Evolutionary conservation across 1,140 invertebrate genomes (phyloP), one percentile per base, ranked within the genome.

Genomic region (Drosophila truncata): DNA sequence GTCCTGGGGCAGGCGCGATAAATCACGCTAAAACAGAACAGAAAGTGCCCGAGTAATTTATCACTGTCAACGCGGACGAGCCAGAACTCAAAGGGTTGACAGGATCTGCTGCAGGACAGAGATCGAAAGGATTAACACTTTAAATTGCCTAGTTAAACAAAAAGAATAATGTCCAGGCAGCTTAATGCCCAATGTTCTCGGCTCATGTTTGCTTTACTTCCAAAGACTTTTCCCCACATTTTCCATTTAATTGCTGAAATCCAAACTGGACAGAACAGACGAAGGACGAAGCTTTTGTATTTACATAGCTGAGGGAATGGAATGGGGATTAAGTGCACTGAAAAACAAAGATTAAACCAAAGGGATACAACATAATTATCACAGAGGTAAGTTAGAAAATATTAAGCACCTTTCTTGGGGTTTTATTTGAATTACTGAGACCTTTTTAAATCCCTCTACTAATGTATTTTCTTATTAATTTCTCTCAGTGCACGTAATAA

Each of bases 1-100:
- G 90, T 90, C 90, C 88, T 85, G 41, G 27, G 44, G 41, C 52
- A 49, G 75, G 84, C 71, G 90, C 90, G 84, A 91, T 91, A 91
- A 91, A 91, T 91, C 90, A 91, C 88, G 88, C 88, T 87, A 84
- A 84, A 87, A 91, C 69, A 80, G 83, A 91, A 75, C 69, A 74
- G 75, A 91, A 91, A 91, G 81, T 82, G 39, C 7, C 83, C 65
- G 52, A 87, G 80, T 84, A 91, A 91, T 91, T 91, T 91, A 91
- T 91, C 90, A 91, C 75, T 86, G 90, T 91, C 90, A 91, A 79
- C 90, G 79, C 13, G 84, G 60, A 67, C 52, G 64, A 18, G n/a
- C 16, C 42, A 37, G 74, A 55, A 52, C 69, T 42, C 57, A 49
- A 44, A 63, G 47, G 62, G 70, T 31, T 60, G 80, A 55, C 49